phyloP scores from a whole-genome alignment of 2,888 invertebrate species.

The Mycalesis mineus region DNA sequence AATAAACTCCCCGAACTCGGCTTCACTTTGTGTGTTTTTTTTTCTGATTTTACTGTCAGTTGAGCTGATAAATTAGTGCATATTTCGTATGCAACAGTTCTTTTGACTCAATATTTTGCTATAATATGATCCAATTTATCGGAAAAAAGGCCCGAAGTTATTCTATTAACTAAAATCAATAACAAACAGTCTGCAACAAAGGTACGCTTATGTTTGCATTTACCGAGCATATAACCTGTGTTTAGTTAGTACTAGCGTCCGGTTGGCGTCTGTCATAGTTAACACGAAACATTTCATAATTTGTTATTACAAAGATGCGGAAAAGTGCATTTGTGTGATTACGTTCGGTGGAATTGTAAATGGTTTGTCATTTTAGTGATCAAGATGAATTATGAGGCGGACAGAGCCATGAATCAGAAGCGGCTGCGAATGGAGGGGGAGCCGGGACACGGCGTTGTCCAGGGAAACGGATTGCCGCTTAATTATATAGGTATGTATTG shows the following conservation, averaged over 20 bases:
- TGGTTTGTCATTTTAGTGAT: slow-evolving; percentile 67
- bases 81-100: slow-evolving; percentile 75
- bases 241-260: slow-evolving; percentile 70
- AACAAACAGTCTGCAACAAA: slow-evolving; percentile 77
- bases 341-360: slow-evolving; percentile 40
- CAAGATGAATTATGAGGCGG: slow-evolving; percentile 77
- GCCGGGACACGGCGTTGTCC: slow-evolving; percentile 73
- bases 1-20: slow-evolving; percentile 64
- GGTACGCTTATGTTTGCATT: slow-evolving; percentile 78
- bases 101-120: slow-evolving; percentile 64
- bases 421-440: slow-evolving; percentile 75
- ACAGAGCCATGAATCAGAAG: slow-evolving; percentile 76
- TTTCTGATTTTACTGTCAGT: slow-evolving; percentile 78
- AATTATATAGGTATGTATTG: slow-evolving; percentile 69
- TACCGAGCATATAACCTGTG: slow-evolving; percentile 73
- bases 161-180: slow-evolving; percentile 76
- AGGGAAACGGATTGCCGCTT: slow-evolving; percentile 74
- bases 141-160: slow-evolving; percentile 64
- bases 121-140: slow-evolving; percentile 70
- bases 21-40: slow-evolving; percentile 71
- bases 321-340: slow-evolving; percentile 45
- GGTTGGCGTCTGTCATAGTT: slow-evolving; percentile 76
- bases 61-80: slow-evolving; percentile 72
- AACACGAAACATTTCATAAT: slow-evolving; percentile 53
- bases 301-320: slow-evolving; percentile 40